These are phyloP conservation scores for Sciurus vulgaris DNA, from an alignment of 2,797 vertebrate species.

Conservation along the genomic window DNA sequence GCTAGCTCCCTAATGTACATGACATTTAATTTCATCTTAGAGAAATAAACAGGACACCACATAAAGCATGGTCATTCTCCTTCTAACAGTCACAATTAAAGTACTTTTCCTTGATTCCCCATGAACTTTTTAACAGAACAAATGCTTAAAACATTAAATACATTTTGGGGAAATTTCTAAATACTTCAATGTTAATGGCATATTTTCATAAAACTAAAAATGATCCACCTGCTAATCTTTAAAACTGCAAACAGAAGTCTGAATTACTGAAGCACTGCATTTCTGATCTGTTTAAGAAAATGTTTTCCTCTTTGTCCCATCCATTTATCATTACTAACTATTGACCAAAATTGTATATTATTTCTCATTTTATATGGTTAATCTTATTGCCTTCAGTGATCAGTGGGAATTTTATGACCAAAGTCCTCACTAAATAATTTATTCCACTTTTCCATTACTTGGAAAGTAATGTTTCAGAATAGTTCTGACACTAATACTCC, in stretches of 20 bases:
- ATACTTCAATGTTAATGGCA: conserved; percentile 64
- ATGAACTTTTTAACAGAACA: conserved; percentile 68
- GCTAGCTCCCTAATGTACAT: conserved; percentile 4
- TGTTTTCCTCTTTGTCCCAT: conserved; percentile 54
- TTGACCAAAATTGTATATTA: conserved; percentile 68
- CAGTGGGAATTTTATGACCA: conserved; percentile 58
- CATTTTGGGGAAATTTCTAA: conserved; percentile 59
- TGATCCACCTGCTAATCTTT: conserved; percentile 49
- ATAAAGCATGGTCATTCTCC: neutral
- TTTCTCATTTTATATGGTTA: conserved; percentile 38
- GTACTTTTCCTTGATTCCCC: conserved; percentile 59
- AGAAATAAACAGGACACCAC: conserved; percentile 57
- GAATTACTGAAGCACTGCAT: neutral
- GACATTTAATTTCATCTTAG: conserved; percentile 67
- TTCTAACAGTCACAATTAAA: conserved; percentile 64
- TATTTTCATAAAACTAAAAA: conserved; percentile 72
- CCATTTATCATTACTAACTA: conserved; percentile 70
- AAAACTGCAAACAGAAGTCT: conserved; percentile 42
- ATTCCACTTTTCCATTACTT: conserved; percentile 69
- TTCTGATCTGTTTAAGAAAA: conserved; percentile 41
- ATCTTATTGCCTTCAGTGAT: conserved; percentile 46
- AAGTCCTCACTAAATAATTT: conserved; percentile 75
- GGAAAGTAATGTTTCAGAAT: conserved; percentile 73
- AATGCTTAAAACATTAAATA: conserved; percentile 74
- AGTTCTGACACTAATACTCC: conserved; percentile 24